phyloP scores from a whole-genome alignment of 2,888 invertebrate species.

The Margaritifera margaritifera region DNA sequence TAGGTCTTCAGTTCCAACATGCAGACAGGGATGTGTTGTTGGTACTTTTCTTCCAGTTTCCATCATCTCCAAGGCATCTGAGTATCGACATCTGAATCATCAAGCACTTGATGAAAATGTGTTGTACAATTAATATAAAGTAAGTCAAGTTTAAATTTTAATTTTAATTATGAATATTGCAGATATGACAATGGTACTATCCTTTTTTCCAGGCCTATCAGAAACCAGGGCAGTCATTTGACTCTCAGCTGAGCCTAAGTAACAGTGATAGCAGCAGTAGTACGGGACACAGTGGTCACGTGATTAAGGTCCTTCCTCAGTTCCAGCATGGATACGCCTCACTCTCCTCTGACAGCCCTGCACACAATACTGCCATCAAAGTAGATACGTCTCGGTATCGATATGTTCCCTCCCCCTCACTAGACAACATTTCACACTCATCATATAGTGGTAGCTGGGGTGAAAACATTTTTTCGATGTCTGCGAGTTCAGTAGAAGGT shows the following conservation, averaged over 20 bases:
- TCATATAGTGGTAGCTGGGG: slow-evolving; percentile 21
- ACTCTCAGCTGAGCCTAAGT: slow-evolving; percentile 25
- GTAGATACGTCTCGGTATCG: no score
- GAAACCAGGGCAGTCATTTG: slow-evolving; percentile 29
- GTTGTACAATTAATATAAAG: no score
- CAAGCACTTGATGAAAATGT: no score
- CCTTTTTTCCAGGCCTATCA: slow-evolving; percentile 61
- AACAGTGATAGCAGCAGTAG: slow-evolving; percentile 11
- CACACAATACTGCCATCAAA: neutral
- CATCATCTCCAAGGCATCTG: no score
- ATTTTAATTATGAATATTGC: neutral
- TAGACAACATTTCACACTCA: slow-evolving; percentile 21
- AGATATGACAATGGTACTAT: neutral
- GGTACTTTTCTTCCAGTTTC: no score
- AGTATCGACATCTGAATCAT: no score
- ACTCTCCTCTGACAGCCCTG: slow-evolving; percentile 6
- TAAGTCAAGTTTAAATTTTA: neutral
- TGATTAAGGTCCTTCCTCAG: neutral
- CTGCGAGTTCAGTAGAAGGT: slow-evolving; percentile 30
- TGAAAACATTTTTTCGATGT: slow-evolving; percentile 31
- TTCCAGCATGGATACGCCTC: slow-evolving; percentile 3
- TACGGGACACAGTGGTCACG: neutral
- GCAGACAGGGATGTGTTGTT: no score
- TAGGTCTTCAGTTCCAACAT: no score
- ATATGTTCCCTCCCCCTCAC: slow-evolving; percentile 10